phyloP scores from a whole-genome alignment of 2,888 invertebrate species.

The Acanthopleura granulata region DNA sequence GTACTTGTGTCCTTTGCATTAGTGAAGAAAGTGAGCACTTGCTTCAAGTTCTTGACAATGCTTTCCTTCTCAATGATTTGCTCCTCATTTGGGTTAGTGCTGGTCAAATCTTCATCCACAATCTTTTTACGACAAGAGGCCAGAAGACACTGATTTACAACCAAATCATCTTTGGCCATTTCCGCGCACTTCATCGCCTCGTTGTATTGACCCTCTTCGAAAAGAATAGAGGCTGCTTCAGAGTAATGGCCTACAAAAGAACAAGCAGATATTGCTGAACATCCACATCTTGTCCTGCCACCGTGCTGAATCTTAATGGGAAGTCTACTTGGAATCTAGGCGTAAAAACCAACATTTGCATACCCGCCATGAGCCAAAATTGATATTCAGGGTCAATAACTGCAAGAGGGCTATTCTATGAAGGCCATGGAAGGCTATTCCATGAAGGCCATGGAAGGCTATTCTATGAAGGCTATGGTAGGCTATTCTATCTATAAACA shows the following conservation, averaged over 20 bases:
- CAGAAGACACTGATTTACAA: constrained; percentile 41
- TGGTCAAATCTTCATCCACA: constrained; percentile 28
- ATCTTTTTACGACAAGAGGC: constrained; percentile 22
- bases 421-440: too few species aligned
- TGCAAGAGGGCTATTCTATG: too few species aligned
- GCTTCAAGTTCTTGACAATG: neutral
- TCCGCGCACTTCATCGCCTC: constrained; percentile 40
- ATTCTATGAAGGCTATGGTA: too few species aligned
- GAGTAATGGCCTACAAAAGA: constrained; percentile 35
- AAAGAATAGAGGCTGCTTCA: constrained; percentile 40
- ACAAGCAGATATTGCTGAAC: neutral
- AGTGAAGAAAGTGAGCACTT: neutral
- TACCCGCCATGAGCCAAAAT: too few species aligned
- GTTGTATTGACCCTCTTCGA: constrained; percentile 36
- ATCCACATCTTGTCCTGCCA: too few species aligned
- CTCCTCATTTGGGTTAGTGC: neutral
- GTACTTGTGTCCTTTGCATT: neutral
- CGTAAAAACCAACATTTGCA: too few species aligned
- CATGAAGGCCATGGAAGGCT: too few species aligned
- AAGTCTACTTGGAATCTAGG: too few species aligned
- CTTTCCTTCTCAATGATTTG: too few species aligned
- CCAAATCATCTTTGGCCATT: constrained; percentile 31
- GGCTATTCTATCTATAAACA: too few species aligned
- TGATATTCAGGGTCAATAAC: too few species aligned
- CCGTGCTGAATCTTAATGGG: too few species aligned